A percentile compares a stretch with the other conserved stretches of the same genome.
These are phyloP conservation scores for Pollenia labialis DNA, from an alignment of 2,888 invertebrate genomes.

Conservation along the genomic window DNA sequence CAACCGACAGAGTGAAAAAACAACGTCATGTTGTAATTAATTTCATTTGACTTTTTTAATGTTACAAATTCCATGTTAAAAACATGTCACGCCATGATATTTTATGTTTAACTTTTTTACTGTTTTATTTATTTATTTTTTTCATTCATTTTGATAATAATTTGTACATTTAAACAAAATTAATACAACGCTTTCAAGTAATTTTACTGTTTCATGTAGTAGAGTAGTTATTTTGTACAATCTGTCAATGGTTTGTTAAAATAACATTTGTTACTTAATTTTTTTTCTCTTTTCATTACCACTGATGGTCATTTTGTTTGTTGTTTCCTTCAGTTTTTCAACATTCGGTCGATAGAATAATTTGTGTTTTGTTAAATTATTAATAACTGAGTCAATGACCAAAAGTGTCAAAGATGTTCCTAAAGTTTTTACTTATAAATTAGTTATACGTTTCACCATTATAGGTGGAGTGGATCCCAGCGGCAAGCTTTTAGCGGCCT, in stretches of 20 bases:
- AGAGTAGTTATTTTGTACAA: neutral
- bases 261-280: neutral
- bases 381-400: no score
- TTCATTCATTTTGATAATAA: neutral
- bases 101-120: conserved; percentile 33
- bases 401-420: no score
- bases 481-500: no score
- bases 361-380: no score
- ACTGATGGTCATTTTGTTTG: neutral
- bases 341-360: no score
- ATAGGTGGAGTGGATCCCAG: no score
- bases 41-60: conserved; percentile 63
- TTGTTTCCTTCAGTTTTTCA: no score
- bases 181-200: neutral
- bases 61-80: conserved; percentile 28
- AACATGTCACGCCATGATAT: conserved; percentile 14
- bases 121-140: neutral
- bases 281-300: neutral
- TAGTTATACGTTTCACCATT: no score
- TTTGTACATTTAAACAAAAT: conserved; percentile 15
- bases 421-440: no score
- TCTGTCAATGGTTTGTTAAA: conserved; percentile 13
- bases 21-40: conserved; percentile 63
- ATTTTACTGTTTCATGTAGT: neutral
- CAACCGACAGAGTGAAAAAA: neutral